Percentiles rank a stretch among this genome's conserved stretches.
These are phyloP conservation scores for Bubo blakistoni DNA, from an alignment of 2,113 vertebrate genomes.

Conservation along the genomic window DNA sequence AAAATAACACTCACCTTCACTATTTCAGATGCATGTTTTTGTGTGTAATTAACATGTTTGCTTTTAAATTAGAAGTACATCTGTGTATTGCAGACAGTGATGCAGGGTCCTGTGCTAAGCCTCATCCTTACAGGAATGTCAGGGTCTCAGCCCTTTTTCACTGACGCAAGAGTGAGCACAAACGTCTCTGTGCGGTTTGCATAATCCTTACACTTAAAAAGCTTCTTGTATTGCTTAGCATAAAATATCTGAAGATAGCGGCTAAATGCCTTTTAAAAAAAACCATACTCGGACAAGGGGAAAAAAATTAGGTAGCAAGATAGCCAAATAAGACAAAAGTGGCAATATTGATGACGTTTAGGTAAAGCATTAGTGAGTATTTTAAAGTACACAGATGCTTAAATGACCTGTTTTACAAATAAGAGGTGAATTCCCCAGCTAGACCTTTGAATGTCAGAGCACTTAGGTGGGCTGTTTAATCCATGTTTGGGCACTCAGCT, in stretches of 20 bases:
- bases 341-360: neutral
- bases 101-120: neutral
- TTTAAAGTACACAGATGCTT: neutral
- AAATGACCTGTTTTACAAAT: neutral
- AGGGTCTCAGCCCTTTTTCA: neutral
- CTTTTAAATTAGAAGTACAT: neutral
- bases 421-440: neutral
- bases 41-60: neutral
- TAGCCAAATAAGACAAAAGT: neutral
- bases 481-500: neutral
- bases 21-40: neutral
- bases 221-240: neutral
- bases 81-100: neutral
- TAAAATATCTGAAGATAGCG: neutral
- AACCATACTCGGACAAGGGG: neutral
- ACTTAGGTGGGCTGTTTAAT: neutral
- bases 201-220: neutral
- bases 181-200: neutral
- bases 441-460: neutral
- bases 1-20: neutral
- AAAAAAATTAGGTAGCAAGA: neutral
- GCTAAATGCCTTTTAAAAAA: neutral
- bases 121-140: neutral
- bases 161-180: neutral
- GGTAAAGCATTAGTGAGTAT: neutral